These are phyloP conservation scores for Elegia similella DNA, from an alignment of 2,888 invertebrate genomes.

Conservation along the genomic window DNA sequence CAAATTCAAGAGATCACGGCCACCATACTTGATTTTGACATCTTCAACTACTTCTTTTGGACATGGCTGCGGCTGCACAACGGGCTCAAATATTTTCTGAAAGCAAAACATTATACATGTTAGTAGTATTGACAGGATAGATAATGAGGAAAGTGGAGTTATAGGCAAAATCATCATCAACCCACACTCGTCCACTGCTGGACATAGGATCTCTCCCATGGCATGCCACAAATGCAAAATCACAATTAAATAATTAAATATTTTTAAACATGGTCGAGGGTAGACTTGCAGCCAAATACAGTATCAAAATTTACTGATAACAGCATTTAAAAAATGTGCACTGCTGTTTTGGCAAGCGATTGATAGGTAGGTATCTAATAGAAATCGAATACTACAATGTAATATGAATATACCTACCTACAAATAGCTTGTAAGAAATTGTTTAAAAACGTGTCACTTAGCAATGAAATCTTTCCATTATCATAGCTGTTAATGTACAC, in stretches of 20 bases:
- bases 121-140: not conserved
- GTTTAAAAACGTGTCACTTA: constrained; percentile 21
- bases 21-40: constrained; percentile 71
- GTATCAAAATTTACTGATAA: constrained; percentile 3
- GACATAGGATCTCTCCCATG: too few relatives aligned
- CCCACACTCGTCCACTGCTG: too few relatives aligned
- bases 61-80: constrained; percentile 71
- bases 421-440: not conserved
- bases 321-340: constrained; percentile 16
- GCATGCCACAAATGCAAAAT: too few relatives aligned
- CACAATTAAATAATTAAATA: not conserved
- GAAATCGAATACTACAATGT: constrained; percentile 13
- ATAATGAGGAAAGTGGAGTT: not conserved
- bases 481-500: constrained; percentile 60
- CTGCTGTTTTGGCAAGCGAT: constrained; percentile 12
- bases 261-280: not conserved
- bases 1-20: constrained; percentile 82
- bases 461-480: constrained; percentile 53
- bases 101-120: constrained; percentile 32
- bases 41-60: constrained; percentile 63
- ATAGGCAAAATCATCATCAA: not conserved
- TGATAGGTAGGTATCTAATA: not conserved
- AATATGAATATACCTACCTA: constrained; percentile 4
- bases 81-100: constrained; percentile 72
- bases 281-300: constrained; percentile 12